Percentiles rank a stretch among this genome's conserved stretches.
These are phyloP conservation scores for Andrena hattorfiana DNA, from an alignment of 2,888 invertebrate species.

Conservation along the genomic window DNA sequence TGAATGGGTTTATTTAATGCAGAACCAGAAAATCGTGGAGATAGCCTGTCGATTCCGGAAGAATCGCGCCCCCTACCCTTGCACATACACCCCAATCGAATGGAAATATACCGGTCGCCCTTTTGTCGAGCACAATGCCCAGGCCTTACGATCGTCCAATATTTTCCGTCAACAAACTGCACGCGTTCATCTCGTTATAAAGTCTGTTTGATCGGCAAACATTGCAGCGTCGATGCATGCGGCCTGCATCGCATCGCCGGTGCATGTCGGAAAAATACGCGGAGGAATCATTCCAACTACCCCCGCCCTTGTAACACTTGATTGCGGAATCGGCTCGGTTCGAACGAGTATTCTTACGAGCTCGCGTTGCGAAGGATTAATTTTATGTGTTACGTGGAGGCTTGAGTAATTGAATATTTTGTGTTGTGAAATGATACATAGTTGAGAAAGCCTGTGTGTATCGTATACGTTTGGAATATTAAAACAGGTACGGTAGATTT, in stretches of 20 bases:
- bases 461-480: too few relatives aligned
- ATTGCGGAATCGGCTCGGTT: conserved; percentile 41
- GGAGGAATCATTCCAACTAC: conserved; percentile 23
- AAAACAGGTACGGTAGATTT: too few relatives aligned
- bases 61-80: conserved; percentile 33
- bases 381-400: not conserved
- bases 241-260: conserved; percentile 50
- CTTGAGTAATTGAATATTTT: not conserved
- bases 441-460: too few relatives aligned
- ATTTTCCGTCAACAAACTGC: conserved; percentile 74
- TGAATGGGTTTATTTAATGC: conserved; percentile 64
- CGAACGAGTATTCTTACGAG: conserved; percentile 44
- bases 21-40: conserved; percentile 38
- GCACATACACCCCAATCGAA: conserved; percentile 39
- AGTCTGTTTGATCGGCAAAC: conserved; percentile 78
- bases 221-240: conserved; percentile 65
- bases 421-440: not conserved
- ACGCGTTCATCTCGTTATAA: conserved; percentile 76
- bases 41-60: conserved; percentile 23
- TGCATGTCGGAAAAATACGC: conserved; percentile 27
- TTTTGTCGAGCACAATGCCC: conserved; percentile 73
- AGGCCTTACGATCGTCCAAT: conserved; percentile 73
- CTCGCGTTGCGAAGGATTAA: not conserved
- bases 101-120: conserved; percentile 59
- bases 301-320: conserved; percentile 28